A percentile compares a stretch with the other conserved stretches of the same genome.
Evolutionary conservation across 2,888 invertebrate species (phyloP).

Genomic region (Heliconius ismenius): DNA sequence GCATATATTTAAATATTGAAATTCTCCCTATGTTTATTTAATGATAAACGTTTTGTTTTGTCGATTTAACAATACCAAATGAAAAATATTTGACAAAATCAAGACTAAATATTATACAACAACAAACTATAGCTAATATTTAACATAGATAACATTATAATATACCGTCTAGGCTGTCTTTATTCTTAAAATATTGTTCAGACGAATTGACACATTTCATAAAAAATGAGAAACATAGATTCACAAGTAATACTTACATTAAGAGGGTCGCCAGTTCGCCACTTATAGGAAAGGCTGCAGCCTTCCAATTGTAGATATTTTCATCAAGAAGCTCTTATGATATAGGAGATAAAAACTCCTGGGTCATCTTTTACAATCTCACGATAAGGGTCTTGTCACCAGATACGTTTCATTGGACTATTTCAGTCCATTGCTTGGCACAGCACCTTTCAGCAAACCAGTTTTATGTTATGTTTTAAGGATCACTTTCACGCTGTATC

Average conservation of each 20-base stretch:
- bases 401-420: constrained; percentile 5
- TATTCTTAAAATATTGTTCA: not conserved
- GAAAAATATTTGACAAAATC: not conserved
- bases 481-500: too few species aligned
- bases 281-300: constrained; percentile 66
- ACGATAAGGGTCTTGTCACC: constrained; percentile 29
- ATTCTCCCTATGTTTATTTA: not conserved
- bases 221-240: constrained; percentile 23
- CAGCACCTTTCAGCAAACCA: not conserved
- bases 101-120: not conserved
- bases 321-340: constrained; percentile 56
- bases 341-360: constrained; percentile 50
- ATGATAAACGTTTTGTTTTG: not conserved
- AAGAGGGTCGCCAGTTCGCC: constrained; percentile 75
- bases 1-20: not conserved
- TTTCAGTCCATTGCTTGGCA: constrained; percentile 4
- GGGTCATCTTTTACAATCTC: constrained; percentile 39
- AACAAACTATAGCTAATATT: not conserved
- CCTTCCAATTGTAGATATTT: constrained; percentile 75
- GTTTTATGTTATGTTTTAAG: not conserved
- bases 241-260: constrained; percentile 52
- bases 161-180: not conserved
- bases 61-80: not conserved
- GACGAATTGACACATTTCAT: not conserved
- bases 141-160: not conserved